Base-by-base conservation (phyloP, 2,888 invertebrate species). In the Herminia tarsipennalis region DNA sequence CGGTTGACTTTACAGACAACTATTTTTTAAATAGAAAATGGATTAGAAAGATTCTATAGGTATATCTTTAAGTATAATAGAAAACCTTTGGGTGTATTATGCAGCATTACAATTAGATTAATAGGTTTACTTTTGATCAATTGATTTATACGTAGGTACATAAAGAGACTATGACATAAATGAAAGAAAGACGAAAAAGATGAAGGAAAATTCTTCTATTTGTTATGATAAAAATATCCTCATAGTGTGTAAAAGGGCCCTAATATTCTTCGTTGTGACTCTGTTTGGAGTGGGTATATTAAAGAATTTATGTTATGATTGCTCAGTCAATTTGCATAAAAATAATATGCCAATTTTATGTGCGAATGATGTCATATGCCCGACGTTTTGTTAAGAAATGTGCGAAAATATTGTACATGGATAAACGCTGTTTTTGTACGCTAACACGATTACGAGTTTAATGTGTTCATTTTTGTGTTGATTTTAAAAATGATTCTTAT, bases 271-370 rank as follows among this genome's bases (percentile, higher is more conserved):
- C 64, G 70, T 68, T 72, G 61, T 62, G 68, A 39, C 65, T 68
- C 56, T 60, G 67, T 53, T 56, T 64, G 60, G 66, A 74, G 74
- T 74, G 73, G 75, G 73, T 73, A 75, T 76, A 77, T 78, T 73
- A 78, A 83, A 80, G 58, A 76, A 79, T 74, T 81, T 78, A 81
- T 82, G 80, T 81, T 86, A 83, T 83, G 81, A 81, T 84, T 84
- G 81, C 77, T 81, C 80, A 78, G 66, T 67, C 80, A 81, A 86
- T 88, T 86, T 85, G 78, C 84, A 85, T 86, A 73, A 78, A 76
- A 83, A 82, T 86, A 84, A 79, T 78, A 78, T 76, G 69, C 58
- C 74, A 73, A 81, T 78, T 87, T 86, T 86, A 86, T 83, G 75
- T 70, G 74, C 68, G 54, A 75, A 79, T 81, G 80, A 78, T 82